Evolutionary conservation across 2,113 vertebrate genomes (phyloP), one percentile per base, ranked within the genome.

Genomic region (Pipa parva): DNA sequence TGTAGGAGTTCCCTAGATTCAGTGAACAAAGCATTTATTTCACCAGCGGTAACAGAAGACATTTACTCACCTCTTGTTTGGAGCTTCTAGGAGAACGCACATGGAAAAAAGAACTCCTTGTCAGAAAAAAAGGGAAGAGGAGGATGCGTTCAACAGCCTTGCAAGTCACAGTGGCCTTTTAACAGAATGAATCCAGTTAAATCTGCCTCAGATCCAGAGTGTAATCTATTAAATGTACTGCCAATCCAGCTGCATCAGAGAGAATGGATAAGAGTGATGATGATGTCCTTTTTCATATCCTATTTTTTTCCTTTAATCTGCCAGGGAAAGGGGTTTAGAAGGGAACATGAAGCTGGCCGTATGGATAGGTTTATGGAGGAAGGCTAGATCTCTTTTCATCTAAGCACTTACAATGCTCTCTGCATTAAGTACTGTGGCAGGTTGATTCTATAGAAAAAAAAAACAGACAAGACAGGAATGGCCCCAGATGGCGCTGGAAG

Each of bases 141-240:
- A 36, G 21, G 25, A 46, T 8, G 78, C 4, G 18, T 1, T 42
- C 7, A 0, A 25, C 1, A 54, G 22, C 58, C 50, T 5, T 0
- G 15, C n/a, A 1, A 18, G 48, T 28, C 7, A 10, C 26, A 52
- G 65, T 17, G 78, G 74, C 58, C 75, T 68, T 29, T 50, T 27
- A 65, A 29, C 71, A 0, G 59, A 24, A 28, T 29, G 51, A 13
- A 67, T 61, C 49, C 69, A 24, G 77, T 45, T 13, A 46, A 73
- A 63, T 10, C 59, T 50, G 1, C 50, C 66, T 56, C 73, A 48
- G 75, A 73, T 10, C 77, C 79, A 71, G 68, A 13, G 72, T 62
- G 78, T 77, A 76, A 84, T 80, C 81, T 82, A 33, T 76, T 74
- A 76, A n/a, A 78, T 75, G 76, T 66, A 4, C 65, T 25, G 71